A percentile compares a stretch with the other conserved stretches of the same genome.
phyloP scores from a whole-genome alignment of 2,113 vertebrate species.

The Silurus meridionalis region DNA sequence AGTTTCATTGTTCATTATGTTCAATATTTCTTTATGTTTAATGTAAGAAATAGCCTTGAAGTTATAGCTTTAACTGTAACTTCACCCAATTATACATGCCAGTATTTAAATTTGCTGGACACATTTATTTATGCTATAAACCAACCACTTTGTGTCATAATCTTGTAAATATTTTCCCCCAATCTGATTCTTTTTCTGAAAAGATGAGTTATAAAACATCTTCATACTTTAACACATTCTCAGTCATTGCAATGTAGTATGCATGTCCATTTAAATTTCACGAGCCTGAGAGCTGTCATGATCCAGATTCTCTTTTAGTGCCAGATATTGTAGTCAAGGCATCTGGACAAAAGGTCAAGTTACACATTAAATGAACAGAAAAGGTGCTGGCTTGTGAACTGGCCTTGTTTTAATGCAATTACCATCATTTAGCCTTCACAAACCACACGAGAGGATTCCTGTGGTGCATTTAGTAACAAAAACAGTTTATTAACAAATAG shows the following conservation, averaged over 20 bases:
- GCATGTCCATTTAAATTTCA: background rate
- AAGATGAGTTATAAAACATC: background rate
- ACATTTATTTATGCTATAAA: background rate
- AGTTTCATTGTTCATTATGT: background rate
- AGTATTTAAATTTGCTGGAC: background rate
- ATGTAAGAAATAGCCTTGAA: background rate
- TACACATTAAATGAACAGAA: background rate
- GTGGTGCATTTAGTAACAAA: slow-evolving; percentile 19
- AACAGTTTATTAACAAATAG: slow-evolving; percentile 17
- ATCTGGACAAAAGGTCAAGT: background rate
- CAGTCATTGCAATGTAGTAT: background rate
- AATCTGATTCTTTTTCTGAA: background rate
- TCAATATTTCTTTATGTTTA: background rate
- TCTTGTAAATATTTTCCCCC: background rate
- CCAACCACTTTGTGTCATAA: background rate
- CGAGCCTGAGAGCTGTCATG: background rate
- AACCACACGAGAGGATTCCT: slow-evolving; percentile 1
- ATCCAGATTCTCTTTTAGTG: background rate
- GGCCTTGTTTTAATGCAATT: slow-evolving; percentile 35
- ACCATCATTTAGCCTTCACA: slow-evolving; percentile 19
- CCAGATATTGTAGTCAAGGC: background rate
- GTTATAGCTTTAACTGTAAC: background rate
- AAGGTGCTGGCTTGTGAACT: background rate
- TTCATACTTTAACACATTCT: background rate
- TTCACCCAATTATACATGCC: background rate